Conservation (phyloP, 2,113 vertebrate genomes). For the Xenus cinereus region DNA sequence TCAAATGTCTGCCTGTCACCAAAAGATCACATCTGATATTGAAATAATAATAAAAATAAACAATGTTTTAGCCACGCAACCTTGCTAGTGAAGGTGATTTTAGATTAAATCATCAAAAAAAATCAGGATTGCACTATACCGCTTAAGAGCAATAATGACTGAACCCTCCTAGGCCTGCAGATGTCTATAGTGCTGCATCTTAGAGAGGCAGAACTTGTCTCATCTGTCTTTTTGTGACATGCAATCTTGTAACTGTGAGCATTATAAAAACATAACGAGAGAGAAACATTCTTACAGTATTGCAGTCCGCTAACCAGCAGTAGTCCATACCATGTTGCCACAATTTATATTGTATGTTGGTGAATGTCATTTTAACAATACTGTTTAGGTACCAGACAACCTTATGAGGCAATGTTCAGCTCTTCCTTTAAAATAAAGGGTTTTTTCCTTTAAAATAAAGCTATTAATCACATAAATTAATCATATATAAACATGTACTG, state of each 20-base stretch:
- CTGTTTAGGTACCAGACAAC: neutral
- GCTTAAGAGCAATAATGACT: neutral
- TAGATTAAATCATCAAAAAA: neutral
- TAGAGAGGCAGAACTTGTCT: neutral
- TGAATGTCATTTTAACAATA: neutral
- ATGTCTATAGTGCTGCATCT: neutral
- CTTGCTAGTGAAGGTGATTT: neutral
- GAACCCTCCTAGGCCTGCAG: neutral
- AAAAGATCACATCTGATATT: neutral
- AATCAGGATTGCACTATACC: neutral
- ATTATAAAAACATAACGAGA: neutral
- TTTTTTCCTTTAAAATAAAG: neutral
- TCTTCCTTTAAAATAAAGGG: neutral
- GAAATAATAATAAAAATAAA: neutral
- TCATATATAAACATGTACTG: neutral
- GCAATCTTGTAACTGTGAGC: neutral
- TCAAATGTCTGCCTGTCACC: neutral
- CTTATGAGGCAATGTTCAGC: neutral
- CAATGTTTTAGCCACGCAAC: neutral
- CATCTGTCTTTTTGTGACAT: neutral
- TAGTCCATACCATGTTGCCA: accelerated
- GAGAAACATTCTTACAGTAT: neutral
- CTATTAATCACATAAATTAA: neutral
- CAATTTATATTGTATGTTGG: neutral
- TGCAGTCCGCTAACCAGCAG: neutral